These are phyloP conservation scores for Alectura lathami DNA, from an alignment of 2,113 vertebrate species.

Conservation along the genomic window DNA sequence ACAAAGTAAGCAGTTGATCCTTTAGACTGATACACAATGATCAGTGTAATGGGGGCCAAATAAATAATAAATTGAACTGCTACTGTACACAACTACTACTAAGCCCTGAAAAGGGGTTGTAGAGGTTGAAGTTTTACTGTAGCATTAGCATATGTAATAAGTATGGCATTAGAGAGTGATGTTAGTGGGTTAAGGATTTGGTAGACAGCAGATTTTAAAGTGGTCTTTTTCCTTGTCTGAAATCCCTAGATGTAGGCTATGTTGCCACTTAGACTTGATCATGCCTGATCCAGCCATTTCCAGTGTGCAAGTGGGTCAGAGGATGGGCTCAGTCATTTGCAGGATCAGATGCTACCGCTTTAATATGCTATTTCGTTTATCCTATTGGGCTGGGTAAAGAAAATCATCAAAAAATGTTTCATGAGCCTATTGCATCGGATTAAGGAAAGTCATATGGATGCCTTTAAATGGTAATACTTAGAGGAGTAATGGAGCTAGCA, in stretches of 20 bases:
- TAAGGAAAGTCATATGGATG: constrained; percentile 6
- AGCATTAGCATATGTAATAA: background rate
- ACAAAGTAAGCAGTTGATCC: background rate
- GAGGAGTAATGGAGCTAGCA: background rate
- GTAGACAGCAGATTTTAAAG: background rate
- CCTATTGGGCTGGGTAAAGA: background rate
- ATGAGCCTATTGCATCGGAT: background rate
- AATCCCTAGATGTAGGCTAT: background rate
- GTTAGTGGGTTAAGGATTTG: background rate
- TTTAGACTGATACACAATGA: background rate
- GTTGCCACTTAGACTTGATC: background rate
- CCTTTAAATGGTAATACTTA: background rate
- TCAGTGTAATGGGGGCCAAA: background rate
- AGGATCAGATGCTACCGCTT: background rate
- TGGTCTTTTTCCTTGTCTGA: background rate
- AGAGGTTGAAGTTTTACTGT: background rate
- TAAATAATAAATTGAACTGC: background rate
- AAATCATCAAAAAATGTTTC: constrained; percentile 21
- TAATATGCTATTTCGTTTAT: constrained; percentile 15
- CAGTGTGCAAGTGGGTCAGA: background rate
- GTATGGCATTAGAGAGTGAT: background rate
- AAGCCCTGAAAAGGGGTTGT: background rate
- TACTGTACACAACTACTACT: background rate
- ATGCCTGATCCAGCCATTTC: background rate
- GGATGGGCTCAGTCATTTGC: background rate